Percentiles rank a stretch among this genome's conserved stretches.
Conservation (phyloP, 2,113 vertebrate genomes). For the Cygnus atratus region DNA sequence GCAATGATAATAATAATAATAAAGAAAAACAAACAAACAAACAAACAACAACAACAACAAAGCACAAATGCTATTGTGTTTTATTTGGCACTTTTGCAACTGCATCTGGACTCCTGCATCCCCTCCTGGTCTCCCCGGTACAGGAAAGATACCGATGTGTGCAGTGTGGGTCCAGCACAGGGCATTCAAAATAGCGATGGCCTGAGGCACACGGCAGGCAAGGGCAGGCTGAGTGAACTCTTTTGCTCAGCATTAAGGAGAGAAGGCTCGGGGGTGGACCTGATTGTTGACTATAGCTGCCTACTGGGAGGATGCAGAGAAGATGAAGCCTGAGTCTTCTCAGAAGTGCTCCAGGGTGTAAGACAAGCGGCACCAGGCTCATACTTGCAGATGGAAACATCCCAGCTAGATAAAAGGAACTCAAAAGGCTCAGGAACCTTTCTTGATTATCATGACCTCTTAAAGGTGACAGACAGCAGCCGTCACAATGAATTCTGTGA, state of each 20-base stretch:
- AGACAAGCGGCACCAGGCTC: not conserved
- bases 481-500: not conserved
- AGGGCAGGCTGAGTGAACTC: not conserved
- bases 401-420: not conserved
- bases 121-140: not conserved
- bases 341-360: not conserved
- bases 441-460: not conserved
- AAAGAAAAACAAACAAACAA: no score
- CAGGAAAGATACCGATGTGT: no score
- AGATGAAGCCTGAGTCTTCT: not conserved
- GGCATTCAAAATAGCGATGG: not conserved
- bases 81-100: not conserved
- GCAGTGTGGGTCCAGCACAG: not conserved
- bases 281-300: not conserved
- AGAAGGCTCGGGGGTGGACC: not conserved
- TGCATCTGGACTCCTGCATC: not conserved
- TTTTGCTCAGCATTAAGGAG: not conserved
- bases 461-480: not conserved
- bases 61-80: not conserved
- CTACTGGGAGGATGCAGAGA: not conserved
- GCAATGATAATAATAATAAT: not conserved
- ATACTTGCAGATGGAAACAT: not conserved
- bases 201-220: accelerated
- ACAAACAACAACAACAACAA: not conserved
- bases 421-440: not conserved